Evolutionary conservation across 2,113 vertebrate species (phyloP).

Genomic region (Pimephales promelas): DNA sequence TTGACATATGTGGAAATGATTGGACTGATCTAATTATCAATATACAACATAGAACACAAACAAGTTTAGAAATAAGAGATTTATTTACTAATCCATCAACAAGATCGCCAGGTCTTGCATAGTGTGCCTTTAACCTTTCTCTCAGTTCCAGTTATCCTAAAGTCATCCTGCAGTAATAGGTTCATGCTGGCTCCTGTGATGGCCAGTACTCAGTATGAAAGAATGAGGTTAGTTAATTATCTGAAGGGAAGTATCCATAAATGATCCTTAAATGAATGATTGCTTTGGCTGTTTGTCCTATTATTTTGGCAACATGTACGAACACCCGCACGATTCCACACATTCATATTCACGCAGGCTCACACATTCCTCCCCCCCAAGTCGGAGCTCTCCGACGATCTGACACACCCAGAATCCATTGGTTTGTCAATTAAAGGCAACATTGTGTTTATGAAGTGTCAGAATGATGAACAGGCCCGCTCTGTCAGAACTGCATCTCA

Average conservation of each 20-base stretch:
- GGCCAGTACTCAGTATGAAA: background rate
- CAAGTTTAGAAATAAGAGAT: too few species aligned
- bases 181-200: background rate
- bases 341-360: slow-evolving; percentile 14
- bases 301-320: slow-evolving; percentile 56
- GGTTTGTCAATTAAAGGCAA: slow-evolving; percentile 58
- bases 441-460: slow-evolving; percentile 56
- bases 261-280: slow-evolving; percentile 57
- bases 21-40: too few species aligned
- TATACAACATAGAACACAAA: too few species aligned
- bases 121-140: background rate
- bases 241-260: slow-evolving; percentile 43
- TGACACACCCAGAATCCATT: slow-evolving; percentile 25
- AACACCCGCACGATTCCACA: slow-evolving; percentile 31
- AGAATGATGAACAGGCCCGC: slow-evolving; percentile 53
- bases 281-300: slow-evolving; percentile 46
- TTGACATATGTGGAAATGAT: too few species aligned
- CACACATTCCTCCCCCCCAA: background rate
- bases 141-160: background rate
- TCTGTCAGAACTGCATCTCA: slow-evolving; percentile 34
- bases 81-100: too few species aligned
- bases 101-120: too few species aligned
- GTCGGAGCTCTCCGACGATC: background rate
- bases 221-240: slow-evolving; percentile 40
- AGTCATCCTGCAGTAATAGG: background rate